Evolutionary conservation across 1,140 invertebrate species (phyloP), one percentile per base, ranked within the genome.

Genomic region (Micrasema longulum): DNA sequence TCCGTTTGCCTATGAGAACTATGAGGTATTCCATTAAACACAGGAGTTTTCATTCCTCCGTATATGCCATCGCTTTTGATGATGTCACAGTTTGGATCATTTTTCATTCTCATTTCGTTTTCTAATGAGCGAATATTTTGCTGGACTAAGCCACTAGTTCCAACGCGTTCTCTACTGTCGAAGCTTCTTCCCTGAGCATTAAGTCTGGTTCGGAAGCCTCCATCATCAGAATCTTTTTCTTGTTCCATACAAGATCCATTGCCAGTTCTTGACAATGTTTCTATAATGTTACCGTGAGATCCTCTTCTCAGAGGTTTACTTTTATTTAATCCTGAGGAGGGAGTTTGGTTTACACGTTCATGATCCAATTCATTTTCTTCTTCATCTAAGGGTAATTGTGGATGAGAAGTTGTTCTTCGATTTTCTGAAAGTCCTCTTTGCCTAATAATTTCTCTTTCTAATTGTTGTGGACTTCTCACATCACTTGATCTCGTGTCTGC

Each of bases 331-430:
- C 66, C 38, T 6, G 50, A 35, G 4, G 72, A 64, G 18, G 76
- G 72, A 7, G 66, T 57, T 20, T 74, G 70, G 35, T 67, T 64
- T 10, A 57, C 23, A 63, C 70, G 41, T 18, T 76, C 73, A 18
- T 53, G 43, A 67, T 69, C 63, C 26, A 45, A 18, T 18, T 73
- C 69, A 18, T 62, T 73, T 72, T 60, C 71, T 9, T 87, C 84
- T 45, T 87, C 85, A 38, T 87, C 89, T 63, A 87, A 88, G 11
- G 88, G 84, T 9, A 91, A 79, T 63, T 91, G 90, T 6, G 90
- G 90, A 69, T 91, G 90, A 0, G 90, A 91, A 1, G 87, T 83
- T 1, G 89, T 87, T 71, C 87, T 79, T 76, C 87, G 78, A 1
- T 85, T 83, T 78, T 88, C 87, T 14, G 80, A 76, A 47, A 88